phyloP scores from a whole-genome alignment of 2,888 invertebrate genomes.

The Drosophila nigricruria region DNA sequence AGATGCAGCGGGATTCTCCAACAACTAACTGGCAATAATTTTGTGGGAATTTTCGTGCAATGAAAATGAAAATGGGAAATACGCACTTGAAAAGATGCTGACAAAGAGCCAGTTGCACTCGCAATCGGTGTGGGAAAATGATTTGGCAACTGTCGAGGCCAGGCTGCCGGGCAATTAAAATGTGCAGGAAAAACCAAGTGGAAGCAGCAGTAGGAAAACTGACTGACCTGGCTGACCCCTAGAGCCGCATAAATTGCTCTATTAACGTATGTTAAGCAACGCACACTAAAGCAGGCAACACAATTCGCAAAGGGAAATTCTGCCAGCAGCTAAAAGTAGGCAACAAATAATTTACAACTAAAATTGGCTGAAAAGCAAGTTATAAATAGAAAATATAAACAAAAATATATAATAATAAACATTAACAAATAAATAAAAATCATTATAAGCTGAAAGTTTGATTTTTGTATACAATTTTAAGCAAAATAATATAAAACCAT shows the following conservation, averaged over 20 bases:
- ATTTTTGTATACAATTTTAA: background rate
- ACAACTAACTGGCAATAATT: slow-evolving; percentile 4
- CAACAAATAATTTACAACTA: background rate
- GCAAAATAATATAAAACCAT: slow-evolving; percentile 24
- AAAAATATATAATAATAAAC: background rate
- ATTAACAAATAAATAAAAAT: background rate
- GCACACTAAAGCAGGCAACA: slow-evolving; percentile 26
- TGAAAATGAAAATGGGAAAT: slow-evolving; percentile 43
- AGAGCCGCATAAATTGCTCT: slow-evolving; percentile 6
- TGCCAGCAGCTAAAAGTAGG: slow-evolving; percentile 24
- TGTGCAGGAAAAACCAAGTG: slow-evolving; percentile 30
- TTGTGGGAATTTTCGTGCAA: slow-evolving; percentile 55
- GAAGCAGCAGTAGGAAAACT: slow-evolving; percentile 7
- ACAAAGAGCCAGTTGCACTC: slow-evolving; percentile 11
- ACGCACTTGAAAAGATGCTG: slow-evolving; percentile 51
- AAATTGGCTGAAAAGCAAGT: background rate
- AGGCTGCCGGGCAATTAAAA: slow-evolving; percentile 44
- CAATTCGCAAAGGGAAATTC: background rate
- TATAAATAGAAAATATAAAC: background rate
- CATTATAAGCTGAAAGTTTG: background rate
- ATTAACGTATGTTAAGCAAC: background rate
- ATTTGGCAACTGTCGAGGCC: slow-evolving; percentile 53
- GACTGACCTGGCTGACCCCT: slow-evolving; percentile 28
- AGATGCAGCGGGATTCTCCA: slow-evolving; percentile 43
- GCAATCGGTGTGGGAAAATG: slow-evolving; percentile 44